These are phyloP conservation scores for Porites lutea DNA, from an alignment of 64 coral and sea anemone genomes.

Conservation along the genomic window DNA sequence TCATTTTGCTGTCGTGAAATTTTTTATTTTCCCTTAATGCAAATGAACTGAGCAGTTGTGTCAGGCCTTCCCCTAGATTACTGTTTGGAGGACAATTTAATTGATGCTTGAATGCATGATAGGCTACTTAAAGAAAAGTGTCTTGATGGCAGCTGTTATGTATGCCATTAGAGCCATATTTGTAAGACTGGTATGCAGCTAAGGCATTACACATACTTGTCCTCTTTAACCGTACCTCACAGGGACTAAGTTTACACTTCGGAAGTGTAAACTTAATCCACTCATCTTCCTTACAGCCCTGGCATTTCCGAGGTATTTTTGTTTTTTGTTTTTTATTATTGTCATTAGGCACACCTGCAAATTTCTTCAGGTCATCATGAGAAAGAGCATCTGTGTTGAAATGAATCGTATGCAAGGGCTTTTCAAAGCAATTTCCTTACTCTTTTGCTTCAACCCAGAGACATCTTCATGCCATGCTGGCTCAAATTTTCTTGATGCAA, in stretches of 20 bases:
- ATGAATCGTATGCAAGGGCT: constrained; percentile 1
- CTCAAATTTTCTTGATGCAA: constrained; percentile 11
- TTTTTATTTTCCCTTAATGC: constrained; percentile 18
- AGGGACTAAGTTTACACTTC: constrained; percentile 8
- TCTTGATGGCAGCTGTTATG: constrained; percentile 66
- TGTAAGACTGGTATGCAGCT: constrained; percentile 31
- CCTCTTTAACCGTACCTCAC: constrained; percentile 39
- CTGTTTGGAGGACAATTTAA: not conserved
- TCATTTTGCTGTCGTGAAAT: constrained; percentile 60
- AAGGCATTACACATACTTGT: not conserved
- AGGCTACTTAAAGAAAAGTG: constrained; percentile 47
- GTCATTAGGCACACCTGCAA: not conserved
- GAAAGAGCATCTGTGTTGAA: constrained; percentile 9
- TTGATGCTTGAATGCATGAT: constrained; percentile 38
- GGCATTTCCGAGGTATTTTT: not conserved
- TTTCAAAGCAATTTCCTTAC: constrained; percentile 41
- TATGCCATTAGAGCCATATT: constrained; percentile 61
- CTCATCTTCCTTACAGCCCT: constrained; percentile 40
- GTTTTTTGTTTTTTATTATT: not conserved
- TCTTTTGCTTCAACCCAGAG: constrained; percentile 35
- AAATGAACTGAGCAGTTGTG: constrained; percentile 11
- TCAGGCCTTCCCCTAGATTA: constrained; percentile 28
- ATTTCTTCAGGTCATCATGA: constrained; percentile 22
- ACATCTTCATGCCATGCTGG: constrained; percentile 63
- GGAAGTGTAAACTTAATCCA: no score